These are phyloP conservation scores for Mizuhopecten yessoensis DNA, from an alignment of 1,140 invertebrate genomes.

Conservation along the genomic window DNA sequence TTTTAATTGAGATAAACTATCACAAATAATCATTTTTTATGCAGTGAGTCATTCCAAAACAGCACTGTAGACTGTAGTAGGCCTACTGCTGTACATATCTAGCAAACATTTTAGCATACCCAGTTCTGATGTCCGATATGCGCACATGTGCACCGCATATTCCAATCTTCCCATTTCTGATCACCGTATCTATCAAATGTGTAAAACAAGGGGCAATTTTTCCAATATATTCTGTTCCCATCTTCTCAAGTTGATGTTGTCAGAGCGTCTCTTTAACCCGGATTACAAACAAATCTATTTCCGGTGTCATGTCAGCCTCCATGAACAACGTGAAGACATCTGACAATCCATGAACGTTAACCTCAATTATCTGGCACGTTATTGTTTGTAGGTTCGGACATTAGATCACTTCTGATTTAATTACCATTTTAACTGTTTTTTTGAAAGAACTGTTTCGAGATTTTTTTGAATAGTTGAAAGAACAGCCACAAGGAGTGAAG, in stretches of 20 bases:
- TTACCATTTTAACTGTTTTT: too few relatives aligned
- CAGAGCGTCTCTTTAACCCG: background rate
- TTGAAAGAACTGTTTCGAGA: too few relatives aligned
- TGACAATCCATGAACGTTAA: too few relatives aligned
- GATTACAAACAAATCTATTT: background rate
- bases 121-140: slow-evolving; percentile 69
- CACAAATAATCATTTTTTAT: background rate
- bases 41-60: background rate
- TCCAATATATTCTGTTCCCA: background rate
- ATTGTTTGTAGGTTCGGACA: too few relatives aligned
- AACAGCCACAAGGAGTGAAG: too few relatives aligned
- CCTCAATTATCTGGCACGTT: too few relatives aligned
- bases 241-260: background rate
- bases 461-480: too few relatives aligned
- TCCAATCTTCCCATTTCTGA: slow-evolving; percentile 69
- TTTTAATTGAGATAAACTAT: too few relatives aligned
- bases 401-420: too few relatives aligned
- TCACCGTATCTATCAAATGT: slow-evolving; percentile 66
- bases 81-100: too few relatives aligned
- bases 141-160: slow-evolving; percentile 69
- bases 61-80: too few relatives aligned
- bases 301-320: slow-evolving; percentile 36
- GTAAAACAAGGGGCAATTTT: slow-evolving; percentile 69
- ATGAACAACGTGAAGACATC: background rate
- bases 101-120: too few relatives aligned